Conservation (phyloP, 2,797 vertebrate genomes). For the Eulemur coronatus region DNA sequence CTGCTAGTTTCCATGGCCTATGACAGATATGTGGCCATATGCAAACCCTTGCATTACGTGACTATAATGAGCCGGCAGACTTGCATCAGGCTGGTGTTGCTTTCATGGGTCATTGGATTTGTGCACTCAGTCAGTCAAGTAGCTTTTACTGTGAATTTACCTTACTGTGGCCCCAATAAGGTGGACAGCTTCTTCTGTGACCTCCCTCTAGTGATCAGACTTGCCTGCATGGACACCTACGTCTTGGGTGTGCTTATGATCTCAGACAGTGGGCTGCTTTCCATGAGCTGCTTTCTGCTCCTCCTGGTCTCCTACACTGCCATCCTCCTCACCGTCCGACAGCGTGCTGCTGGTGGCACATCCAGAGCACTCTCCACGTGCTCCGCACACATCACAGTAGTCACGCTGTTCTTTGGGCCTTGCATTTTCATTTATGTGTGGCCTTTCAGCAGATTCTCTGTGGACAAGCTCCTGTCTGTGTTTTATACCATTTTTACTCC, state of each 20-base stretch:
- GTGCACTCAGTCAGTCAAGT: constrained; percentile 67
- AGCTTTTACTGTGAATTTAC: constrained; percentile 59
- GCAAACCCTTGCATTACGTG: constrained; percentile 63
- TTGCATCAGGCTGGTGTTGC: constrained; percentile 42
- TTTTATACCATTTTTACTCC: constrained; percentile 78
- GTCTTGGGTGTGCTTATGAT: constrained; percentile 64
- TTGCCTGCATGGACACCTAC: constrained; percentile 65
- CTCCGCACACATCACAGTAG: constrained; percentile 63
- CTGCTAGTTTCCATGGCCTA: constrained; percentile 72
- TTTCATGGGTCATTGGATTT: constrained; percentile 64
- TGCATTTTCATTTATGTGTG: constrained; percentile 74
- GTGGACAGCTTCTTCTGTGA: constrained; percentile 74
- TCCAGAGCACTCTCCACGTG: constrained; percentile 71
- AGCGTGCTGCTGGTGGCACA: neutral
- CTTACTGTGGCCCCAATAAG: constrained; percentile 66
- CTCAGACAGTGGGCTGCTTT: constrained; percentile 69
- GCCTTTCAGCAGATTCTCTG: constrained; percentile 68
- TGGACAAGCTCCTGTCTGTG: constrained; percentile 71
- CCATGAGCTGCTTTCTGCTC: constrained; percentile 68
- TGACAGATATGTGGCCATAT: constrained; percentile 72
- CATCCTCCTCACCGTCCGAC: constrained; percentile 5
- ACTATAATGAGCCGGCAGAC: constrained; percentile 30
- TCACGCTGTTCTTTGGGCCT: constrained; percentile 71
- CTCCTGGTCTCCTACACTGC: constrained; percentile 64
- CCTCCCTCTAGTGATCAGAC: constrained; percentile 60